These are phyloP conservation scores for Macaria notata DNA, from an alignment of 2,888 invertebrate genomes.

Conservation along the genomic window DNA sequence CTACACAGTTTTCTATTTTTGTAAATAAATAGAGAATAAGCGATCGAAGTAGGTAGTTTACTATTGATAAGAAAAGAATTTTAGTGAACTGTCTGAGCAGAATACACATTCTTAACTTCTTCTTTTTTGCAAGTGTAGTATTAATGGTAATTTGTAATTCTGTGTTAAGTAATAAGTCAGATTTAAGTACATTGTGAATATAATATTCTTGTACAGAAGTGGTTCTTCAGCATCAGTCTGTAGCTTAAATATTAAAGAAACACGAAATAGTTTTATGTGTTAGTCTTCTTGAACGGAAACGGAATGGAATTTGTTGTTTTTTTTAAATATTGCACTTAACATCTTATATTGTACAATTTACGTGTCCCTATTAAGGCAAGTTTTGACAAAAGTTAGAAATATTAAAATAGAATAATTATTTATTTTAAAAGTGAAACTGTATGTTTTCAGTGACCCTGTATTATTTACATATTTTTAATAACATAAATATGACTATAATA, in stretches of 20 bases:
- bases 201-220: slow-evolving; percentile 12
- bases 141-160: slow-evolving; percentile 19
- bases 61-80: not conserved
- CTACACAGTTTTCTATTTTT: slow-evolving; percentile 19
- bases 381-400: too few species aligned
- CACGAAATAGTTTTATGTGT: slow-evolving; percentile 44
- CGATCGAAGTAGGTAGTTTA: not conserved
- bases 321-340: not conserved
- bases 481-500: too few species aligned
- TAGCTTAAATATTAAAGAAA: slow-evolving; percentile 28
- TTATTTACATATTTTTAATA: too few species aligned
- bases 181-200: slow-evolving; percentile 30
- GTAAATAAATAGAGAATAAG: slow-evolving; percentile 17
- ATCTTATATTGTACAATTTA: not conserved
- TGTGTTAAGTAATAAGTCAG: slow-evolving; percentile 20
- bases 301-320: slow-evolving; percentile 3
- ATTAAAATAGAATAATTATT: too few species aligned
- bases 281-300: slow-evolving; percentile 59
- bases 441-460: too few species aligned
- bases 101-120: slow-evolving; percentile 11
- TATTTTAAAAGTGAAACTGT: too few species aligned
- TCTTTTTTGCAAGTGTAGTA: slow-evolving; percentile 2
- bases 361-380: too few species aligned
- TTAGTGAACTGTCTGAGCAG: slow-evolving; percentile 9
- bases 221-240: not conserved